These are phyloP conservation scores for Drosophila paranaensis DNA, from an alignment of 2,888 invertebrate species.

Conservation along the genomic window DNA sequence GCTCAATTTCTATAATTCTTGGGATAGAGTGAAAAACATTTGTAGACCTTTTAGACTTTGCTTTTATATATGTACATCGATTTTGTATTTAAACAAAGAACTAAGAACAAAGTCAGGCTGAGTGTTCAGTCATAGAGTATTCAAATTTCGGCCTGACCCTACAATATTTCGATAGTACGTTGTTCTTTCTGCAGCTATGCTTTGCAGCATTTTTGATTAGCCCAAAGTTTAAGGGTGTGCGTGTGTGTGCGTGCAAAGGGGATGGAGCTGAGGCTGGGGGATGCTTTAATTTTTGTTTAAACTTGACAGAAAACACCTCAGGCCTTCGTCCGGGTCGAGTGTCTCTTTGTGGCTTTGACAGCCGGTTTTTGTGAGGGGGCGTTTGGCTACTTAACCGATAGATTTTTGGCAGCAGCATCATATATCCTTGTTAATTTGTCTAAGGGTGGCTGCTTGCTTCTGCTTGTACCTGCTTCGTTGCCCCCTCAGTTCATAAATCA, in stretches of 20 bases:
- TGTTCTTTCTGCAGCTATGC: slow-evolving; percentile 22
- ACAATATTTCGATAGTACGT: background rate
- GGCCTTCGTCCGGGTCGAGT: slow-evolving; percentile 69
- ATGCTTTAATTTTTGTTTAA: slow-evolving; percentile 75
- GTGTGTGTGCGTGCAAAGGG: slow-evolving; percentile 27
- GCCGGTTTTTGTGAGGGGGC: slow-evolving; percentile 50
- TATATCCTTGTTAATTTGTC: slow-evolving; percentile 77
- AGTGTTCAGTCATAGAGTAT: slow-evolving; percentile 35
- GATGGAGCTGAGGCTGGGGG: slow-evolving; percentile 21
- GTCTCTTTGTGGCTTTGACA: slow-evolving; percentile 78
- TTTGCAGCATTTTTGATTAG: slow-evolving; percentile 73
- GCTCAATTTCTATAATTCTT: background rate
- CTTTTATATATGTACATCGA: too few species aligned
- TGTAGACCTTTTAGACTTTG: too few species aligned
- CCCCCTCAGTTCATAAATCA: slow-evolving; percentile 63
- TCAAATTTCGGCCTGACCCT: background rate
- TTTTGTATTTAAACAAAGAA: too few species aligned
- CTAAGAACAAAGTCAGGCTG: too few species aligned
- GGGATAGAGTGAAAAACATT: background rate
- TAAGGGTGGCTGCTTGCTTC: slow-evolving; percentile 51
- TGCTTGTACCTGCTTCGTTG: slow-evolving; percentile 19
- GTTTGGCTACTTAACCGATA: slow-evolving; percentile 54
- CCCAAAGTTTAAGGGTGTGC: slow-evolving; percentile 53
- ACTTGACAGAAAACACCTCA: slow-evolving; percentile 72
- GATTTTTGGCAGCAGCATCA: slow-evolving; percentile 59